Evolutionary conservation across 1,140 invertebrate genomes (phyloP).

Genomic region (Panagrolaimus sp.): DNA sequence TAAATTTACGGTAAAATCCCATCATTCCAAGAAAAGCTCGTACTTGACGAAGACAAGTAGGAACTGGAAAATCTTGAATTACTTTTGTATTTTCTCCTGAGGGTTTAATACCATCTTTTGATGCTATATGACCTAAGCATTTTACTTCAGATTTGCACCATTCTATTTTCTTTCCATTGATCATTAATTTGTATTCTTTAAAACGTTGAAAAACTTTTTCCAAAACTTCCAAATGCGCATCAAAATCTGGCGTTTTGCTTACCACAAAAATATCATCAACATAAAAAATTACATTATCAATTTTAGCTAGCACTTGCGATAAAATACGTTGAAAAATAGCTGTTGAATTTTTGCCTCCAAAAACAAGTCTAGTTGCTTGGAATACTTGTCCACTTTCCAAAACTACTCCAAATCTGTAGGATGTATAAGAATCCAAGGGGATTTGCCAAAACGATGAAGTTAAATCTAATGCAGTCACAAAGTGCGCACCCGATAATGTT

Average conservation of each 20-base stretch:
- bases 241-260: constrained; percentile 24
- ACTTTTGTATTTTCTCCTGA: constrained; percentile 50
- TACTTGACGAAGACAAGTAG: constrained; percentile 49
- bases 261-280: constrained; percentile 57
- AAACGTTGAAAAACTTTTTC: constrained; percentile 23
- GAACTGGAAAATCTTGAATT: constrained; percentile 50
- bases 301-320: constrained; percentile 53
- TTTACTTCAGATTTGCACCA: constrained; percentile 30
- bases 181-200: constrained; percentile 20
- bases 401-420: constrained; percentile 22
- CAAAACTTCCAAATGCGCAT: constrained; percentile 19
- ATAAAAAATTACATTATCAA: constrained; percentile 54
- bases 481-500: constrained; percentile 54
- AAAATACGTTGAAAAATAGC: constrained; percentile 20
- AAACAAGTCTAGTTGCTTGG: constrained; percentile 26
- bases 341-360: constrained; percentile 31
- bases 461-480: constrained; percentile 63
- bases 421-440: constrained; percentile 41
- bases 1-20: constrained; percentile 21
- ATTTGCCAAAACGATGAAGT: constrained; percentile 62
- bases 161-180: constrained; percentile 29
- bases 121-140: constrained; percentile 51
- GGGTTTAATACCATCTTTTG: constrained; percentile 39
- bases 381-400: constrained; percentile 20
- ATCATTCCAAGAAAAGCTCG: constrained; percentile 50